A percentile compares a stretch with the other conserved stretches of the same genome.
Conservation (phyloP, 1,140 invertebrate genomes). For the Mya arenaria region DNA sequence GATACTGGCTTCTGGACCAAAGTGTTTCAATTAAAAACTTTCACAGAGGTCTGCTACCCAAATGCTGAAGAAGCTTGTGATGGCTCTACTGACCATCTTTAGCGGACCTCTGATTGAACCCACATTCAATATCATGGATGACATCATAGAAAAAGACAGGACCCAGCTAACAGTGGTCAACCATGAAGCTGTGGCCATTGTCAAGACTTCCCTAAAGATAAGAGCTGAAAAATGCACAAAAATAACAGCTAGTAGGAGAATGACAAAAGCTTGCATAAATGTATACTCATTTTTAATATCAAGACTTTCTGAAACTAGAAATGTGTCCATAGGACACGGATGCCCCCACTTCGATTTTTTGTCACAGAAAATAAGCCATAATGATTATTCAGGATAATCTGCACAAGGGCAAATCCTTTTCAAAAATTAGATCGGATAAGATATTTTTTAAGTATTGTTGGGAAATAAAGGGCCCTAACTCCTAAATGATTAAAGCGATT, state of each 20-base stretch:
- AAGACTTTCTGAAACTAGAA: not conserved
- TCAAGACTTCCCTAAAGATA: not conserved
- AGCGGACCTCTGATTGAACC: constrained; percentile 22
- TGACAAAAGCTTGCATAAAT: not conserved
- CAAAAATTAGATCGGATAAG: too few relatives aligned
- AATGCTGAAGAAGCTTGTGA: constrained; percentile 4
- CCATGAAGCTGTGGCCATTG: constrained; percentile 22
- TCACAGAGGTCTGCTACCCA: not conserved
- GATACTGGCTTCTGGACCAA: not conserved
- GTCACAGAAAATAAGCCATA: too few relatives aligned
- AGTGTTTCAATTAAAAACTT: not conserved
- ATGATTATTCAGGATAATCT: too few relatives aligned
- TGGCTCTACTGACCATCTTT: constrained; percentile 2
- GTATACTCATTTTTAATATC: not conserved
- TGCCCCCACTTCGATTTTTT: too few relatives aligned
- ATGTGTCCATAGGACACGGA: too few relatives aligned
- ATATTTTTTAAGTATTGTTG: too few relatives aligned
- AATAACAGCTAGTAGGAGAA: not conserved
- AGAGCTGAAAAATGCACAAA: not conserved
- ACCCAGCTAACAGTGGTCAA: constrained; percentile 21
- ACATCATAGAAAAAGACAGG: constrained; percentile 51
- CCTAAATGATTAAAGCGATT: too few relatives aligned
- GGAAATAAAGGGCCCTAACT: too few relatives aligned
- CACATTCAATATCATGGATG: constrained; percentile 54
- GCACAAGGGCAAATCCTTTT: too few relatives aligned